Conservation (phyloP, 2,797 vertebrate species). For the Sebastes matsubarae region DNA sequence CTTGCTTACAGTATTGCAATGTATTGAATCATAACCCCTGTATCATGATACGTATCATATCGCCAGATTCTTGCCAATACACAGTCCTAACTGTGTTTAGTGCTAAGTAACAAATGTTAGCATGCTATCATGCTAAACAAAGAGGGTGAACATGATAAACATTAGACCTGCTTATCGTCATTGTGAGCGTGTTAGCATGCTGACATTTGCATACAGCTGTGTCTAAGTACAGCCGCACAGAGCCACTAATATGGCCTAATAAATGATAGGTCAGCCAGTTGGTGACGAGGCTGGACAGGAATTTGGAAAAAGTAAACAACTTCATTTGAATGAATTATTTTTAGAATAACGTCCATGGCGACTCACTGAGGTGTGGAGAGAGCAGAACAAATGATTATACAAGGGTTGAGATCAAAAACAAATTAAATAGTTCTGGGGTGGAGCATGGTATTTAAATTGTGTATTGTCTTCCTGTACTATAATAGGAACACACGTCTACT, state of each 20-base stretch:
- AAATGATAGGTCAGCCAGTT: background rate
- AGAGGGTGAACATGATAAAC: background rate
- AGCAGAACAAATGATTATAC: background rate
- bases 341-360: background rate
- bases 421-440: background rate
- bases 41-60: no score
- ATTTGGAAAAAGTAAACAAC: background rate
- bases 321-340: background rate
- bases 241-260: background rate
- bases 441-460: background rate
- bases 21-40: no score
- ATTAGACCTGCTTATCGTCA: background rate
- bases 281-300: background rate
- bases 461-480: background rate
- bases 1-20: no score
- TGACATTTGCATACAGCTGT: background rate
- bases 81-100: no score
- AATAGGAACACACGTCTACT: background rate
- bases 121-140: background rate
- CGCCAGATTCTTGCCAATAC: no score
- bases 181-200: background rate
- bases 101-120: no score
- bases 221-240: background rate
- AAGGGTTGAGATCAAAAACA: background rate
- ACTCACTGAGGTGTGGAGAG: background rate